Base-by-base conservation (phyloP, 2,797 vertebrate species). In the Enteromius mattozi region DNA sequence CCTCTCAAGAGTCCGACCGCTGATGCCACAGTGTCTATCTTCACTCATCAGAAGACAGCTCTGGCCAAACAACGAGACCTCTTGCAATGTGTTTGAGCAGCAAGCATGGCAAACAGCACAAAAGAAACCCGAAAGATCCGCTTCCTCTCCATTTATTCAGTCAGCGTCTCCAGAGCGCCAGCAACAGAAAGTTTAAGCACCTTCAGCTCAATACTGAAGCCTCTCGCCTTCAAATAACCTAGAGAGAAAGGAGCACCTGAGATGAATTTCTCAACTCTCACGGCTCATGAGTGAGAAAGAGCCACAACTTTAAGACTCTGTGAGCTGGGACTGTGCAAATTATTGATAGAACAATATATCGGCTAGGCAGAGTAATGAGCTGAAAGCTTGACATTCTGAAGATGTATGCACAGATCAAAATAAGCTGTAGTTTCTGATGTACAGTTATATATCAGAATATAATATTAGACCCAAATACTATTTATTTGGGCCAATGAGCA, bases 111-210 rank as follows among this genome's bases (percentile, higher is more conserved):
- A 76, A 76, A 54, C 54, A 78, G 65, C 13, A 71, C 61, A 17
- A 59, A 66, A 27, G 17, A 42, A 79, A 27, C 8, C n/a, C 13
- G 35, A 70, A 51, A 10, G 4, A 56, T n/a, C 24, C 0, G 35
- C 27, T 78, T 69, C 10, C 37, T 82, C 17, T 79, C 1, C 19
- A 80, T 74, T 79, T 86, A 80, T 68, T 86, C 68, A 56, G 75
- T n/a, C 21, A 54, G 68, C n/a, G 16, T 74, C 59, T 74, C 49
- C 2, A 17, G 8, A 66, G 45, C 6, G 0, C 17, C 3, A 2
- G 19, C 68, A 42, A 30, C 51, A 47, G 72, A 82, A 17, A 63
- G 51, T 51, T 56, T 33, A 47, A 59, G 51, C 21, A 63, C 14
- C 33, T 47, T 40, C 75, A 70, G 65, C 61, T 80, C 56, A 63